Evolutionary conservation across 2,888 invertebrate genomes (phyloP).

Genomic region (Drosophila neotestacea): DNA sequence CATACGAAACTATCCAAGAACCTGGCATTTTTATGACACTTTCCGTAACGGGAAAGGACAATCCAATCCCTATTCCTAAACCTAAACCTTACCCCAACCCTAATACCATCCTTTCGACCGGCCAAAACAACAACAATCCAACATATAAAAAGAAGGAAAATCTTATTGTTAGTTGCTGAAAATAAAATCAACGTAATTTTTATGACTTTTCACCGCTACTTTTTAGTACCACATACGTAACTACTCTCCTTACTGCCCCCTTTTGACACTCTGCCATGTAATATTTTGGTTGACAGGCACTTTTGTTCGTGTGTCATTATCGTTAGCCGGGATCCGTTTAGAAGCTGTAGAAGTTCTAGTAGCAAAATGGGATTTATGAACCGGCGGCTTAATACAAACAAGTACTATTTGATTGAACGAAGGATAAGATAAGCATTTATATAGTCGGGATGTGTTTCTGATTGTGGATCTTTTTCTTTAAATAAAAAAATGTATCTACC

Average conservation of each 20-base stretch:
- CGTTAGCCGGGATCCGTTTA: constrained; percentile 53
- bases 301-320: constrained; percentile 76
- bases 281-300: constrained; percentile 67
- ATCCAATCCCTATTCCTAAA: constrained; percentile 38
- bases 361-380: constrained; percentile 59
- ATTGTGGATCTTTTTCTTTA: background rate
- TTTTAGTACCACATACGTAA: constrained; percentile 33
- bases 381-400: constrained; percentile 46
- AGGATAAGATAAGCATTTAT: constrained; percentile 37
- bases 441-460: background rate
- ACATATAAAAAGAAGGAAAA: constrained; percentile 46
- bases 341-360: constrained; percentile 6
- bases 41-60: constrained; percentile 62
- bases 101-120: constrained; percentile 38
- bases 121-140: constrained; percentile 25
- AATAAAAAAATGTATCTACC: background rate
- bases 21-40: constrained; percentile 73
- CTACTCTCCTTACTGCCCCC: constrained; percentile 44
- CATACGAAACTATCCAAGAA: constrained; percentile 53
- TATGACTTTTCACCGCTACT: constrained; percentile 68
- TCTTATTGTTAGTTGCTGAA: constrained; percentile 62
- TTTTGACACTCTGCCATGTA: constrained; percentile 70
- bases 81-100: constrained; percentile 10
- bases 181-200: constrained; percentile 81
- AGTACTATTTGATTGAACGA: constrained; percentile 28